A percentile compares a stretch with the other conserved stretches of the same genome.
Evolutionary conservation across 2,888 invertebrate genomes (phyloP).

Genomic region (Phortica magna): DNA sequence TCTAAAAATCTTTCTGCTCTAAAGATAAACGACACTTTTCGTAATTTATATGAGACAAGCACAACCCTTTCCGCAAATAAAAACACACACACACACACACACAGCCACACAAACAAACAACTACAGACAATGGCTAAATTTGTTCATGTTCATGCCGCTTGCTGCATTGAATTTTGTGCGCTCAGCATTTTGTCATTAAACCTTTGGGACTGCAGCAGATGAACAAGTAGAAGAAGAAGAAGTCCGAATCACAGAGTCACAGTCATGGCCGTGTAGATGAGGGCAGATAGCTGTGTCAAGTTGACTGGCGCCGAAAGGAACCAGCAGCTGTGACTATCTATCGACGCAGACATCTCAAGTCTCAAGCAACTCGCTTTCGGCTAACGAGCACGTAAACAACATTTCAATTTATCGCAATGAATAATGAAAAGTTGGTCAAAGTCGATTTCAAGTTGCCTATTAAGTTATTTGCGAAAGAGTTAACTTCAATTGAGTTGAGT

Average conservation of each 20-base stretch:
- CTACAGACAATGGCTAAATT: not conserved
- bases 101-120: not conserved
- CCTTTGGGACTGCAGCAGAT: conserved; percentile 26
- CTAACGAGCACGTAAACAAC: conserved; percentile 40
- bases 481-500: conserved; percentile 23
- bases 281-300: too few relatives aligned
- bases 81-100: conserved; percentile 1
- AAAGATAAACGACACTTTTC: conserved; percentile 64
- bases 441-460: conserved; percentile 47
- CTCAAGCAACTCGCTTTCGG: not conserved
- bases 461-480: conserved; percentile 9
- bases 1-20: conserved; percentile 47
- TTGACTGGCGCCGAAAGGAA: too few relatives aligned
- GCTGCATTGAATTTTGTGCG: not conserved
- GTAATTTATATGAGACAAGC: conserved; percentile 56
- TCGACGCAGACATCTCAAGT: not conserved
- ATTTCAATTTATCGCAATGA: conserved; percentile 56
- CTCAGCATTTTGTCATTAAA: conserved; percentile 31
- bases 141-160: not conserved
- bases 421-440: conserved; percentile 52
- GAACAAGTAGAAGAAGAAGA: too few relatives aligned
- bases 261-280: too few relatives aligned
- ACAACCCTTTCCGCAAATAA: conserved; percentile 39
- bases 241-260: too few relatives aligned
- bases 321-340: not conserved